These are phyloP conservation scores for Fundulus diaphanus DNA, from an alignment of 2,797 vertebrate genomes.

Conservation along the genomic window DNA sequence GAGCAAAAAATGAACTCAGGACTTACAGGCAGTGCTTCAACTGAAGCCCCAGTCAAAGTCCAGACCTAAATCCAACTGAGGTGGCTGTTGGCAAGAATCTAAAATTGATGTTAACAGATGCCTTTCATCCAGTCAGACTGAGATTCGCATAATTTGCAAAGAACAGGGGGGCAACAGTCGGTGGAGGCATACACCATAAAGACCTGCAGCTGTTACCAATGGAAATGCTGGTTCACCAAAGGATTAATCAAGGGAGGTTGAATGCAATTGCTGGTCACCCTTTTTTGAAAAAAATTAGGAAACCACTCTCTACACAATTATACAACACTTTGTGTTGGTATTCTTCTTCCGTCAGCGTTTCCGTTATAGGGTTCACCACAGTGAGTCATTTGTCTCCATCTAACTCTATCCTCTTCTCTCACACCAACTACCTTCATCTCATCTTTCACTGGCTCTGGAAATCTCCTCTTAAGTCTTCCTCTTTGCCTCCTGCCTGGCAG, in stretches of 20 bases:
- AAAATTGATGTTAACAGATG: too few relatives aligned
- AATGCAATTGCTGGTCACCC: background rate
- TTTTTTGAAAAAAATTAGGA: background rate
- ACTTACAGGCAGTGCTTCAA: background rate
- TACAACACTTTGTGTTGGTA: background rate
- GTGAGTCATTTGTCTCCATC: too few relatives aligned
- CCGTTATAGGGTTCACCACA: too few relatives aligned
- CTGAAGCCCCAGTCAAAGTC: background rate
- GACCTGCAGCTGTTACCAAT: background rate
- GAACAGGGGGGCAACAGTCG: background rate
- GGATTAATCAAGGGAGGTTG: background rate
- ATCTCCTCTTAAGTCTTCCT: too few relatives aligned
- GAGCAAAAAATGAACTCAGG: too few relatives aligned
- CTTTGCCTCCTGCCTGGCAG: too few relatives aligned
- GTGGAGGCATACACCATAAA: background rate
- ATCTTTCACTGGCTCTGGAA: too few relatives aligned
- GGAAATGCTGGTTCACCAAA: background rate
- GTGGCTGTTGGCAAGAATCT: too few relatives aligned
- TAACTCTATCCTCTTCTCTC: too few relatives aligned
- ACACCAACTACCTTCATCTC: too few relatives aligned
- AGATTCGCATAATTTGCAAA: background rate
- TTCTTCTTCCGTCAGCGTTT: too few relatives aligned
- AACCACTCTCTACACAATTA: background rate
- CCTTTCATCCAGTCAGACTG: too few relatives aligned
- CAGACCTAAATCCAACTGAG: background rate